Evolutionary conservation across 2,888 invertebrate genomes (phyloP).

Genomic region (Rhagium mordax): DNA sequence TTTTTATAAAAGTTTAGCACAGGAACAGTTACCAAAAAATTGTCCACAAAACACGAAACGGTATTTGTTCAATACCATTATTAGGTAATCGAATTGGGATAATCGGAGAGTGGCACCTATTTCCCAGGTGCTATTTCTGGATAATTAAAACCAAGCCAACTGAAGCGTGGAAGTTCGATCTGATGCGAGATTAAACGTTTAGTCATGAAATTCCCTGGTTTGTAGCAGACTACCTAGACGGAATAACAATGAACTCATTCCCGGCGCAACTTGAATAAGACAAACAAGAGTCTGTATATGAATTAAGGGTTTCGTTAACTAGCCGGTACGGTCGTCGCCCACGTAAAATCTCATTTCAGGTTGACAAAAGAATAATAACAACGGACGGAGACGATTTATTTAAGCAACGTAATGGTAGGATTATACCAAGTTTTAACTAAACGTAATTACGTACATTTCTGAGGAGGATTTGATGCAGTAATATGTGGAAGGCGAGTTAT

Average conservation of each 20-base stretch:
- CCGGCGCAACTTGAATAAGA: neutral
- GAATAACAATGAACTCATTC: conserved; percentile 19
- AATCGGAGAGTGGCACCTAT: neutral
- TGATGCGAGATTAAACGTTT: conserved; percentile 19
- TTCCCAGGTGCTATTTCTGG: conserved; percentile 14
- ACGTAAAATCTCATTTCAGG: neutral
- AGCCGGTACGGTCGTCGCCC: neutral
- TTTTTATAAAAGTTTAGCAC: no score
- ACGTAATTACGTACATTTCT: no score
- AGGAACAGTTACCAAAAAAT: no score
- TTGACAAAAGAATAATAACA: no score
- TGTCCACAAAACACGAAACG: no score
- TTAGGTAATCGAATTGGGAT: no score
- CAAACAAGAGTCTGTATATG: conserved; percentile 12
- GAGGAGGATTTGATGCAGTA: no score
- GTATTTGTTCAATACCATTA: no score
- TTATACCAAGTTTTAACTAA: no score
- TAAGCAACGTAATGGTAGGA: no score
- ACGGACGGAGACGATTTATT: no score
- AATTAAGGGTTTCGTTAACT: neutral
- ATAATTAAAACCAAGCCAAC: neutral
- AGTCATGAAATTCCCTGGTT: conserved; percentile 9
- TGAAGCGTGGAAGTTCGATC: conserved; percentile 1
- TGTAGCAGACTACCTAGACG: conserved; percentile 12
- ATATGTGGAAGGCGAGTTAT: no score